Evolutionary conservation across 2,797 vertebrate genomes (phyloP).

Genomic region (Oreochromis mossambicus): DNA sequence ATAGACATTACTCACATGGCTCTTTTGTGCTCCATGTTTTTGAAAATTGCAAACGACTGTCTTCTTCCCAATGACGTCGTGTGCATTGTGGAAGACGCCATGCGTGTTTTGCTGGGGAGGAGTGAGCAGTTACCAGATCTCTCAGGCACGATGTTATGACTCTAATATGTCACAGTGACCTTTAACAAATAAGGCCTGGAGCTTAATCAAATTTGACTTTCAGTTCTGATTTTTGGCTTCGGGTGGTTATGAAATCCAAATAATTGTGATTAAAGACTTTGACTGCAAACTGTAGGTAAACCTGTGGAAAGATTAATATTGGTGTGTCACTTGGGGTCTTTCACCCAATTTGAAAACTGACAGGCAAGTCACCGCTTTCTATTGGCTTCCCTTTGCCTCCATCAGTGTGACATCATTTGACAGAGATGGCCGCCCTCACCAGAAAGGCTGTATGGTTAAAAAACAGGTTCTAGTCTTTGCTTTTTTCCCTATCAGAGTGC

Average conservation of each 20-base stretch:
- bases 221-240: background rate
- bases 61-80: background rate
- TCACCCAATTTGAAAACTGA: background rate
- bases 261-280: background rate
- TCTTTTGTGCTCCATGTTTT: background rate
- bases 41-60: background rate
- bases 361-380: background rate
- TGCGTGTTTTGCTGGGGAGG: background rate
- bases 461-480: background rate
- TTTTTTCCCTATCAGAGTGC: background rate
- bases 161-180: background rate
- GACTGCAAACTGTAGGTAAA: background rate
- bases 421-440: background rate
- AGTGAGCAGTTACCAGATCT: background rate
- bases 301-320: fast-evolving
- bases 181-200: background rate
- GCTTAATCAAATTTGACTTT: background rate
- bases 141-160: background rate
- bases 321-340: fast-evolving
- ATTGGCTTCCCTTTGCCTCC: background rate
- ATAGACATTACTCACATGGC: background rate
- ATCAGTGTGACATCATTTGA: fast-evolving
- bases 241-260: background rate
- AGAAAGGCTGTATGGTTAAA: background rate
- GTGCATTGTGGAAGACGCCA: no score